Conservation (phyloP, 2,888 invertebrate genomes). For the Podabrus alpinus region DNA sequence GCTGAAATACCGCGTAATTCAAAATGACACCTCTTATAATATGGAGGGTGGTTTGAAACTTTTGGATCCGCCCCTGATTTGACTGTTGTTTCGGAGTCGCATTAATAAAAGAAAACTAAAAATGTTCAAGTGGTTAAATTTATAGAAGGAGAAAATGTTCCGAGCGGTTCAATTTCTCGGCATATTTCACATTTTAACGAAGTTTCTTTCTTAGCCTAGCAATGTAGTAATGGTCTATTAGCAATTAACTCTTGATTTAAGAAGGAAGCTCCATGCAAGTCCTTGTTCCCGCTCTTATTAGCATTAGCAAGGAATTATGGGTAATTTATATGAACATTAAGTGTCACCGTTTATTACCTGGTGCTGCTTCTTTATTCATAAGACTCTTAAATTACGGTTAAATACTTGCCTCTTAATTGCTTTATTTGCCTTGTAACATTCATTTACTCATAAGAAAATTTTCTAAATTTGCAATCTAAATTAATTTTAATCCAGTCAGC, state of each 20-base stretch:
- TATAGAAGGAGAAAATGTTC: slow-evolving; percentile 1
- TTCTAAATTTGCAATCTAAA: neutral
- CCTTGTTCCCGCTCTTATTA: slow-evolving; percentile 36
- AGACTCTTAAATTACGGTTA: slow-evolving; percentile 30
- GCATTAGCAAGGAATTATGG: slow-evolving; percentile 38
- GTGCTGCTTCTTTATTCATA: slow-evolving; percentile 33
- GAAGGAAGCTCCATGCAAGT: slow-evolving; percentile 28
- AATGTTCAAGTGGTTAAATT: neutral
- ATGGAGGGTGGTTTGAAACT: no score
- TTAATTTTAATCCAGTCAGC: neutral
- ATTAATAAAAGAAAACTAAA: neutral
- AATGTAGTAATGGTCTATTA: slow-evolving; percentile 36
- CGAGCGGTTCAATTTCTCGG: slow-evolving; percentile 6
- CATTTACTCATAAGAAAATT: slow-evolving; percentile 21
- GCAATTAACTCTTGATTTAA: slow-evolving; percentile 41
- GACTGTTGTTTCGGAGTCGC: neutral
- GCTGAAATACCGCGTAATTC: no score
- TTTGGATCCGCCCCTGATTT: no score
- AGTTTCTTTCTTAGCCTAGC: slow-evolving; percentile 29
- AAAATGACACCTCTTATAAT: no score
- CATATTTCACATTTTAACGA: slow-evolving; percentile 29
- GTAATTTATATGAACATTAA: slow-evolving; percentile 39
- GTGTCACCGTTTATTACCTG: slow-evolving; percentile 34
- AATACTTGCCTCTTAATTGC: slow-evolving; percentile 24
- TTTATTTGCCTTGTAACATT: slow-evolving; percentile 25